Percentiles rank a stretch among this genome's conserved stretches.
These are phyloP conservation scores for Rotaria macrura DNA, from an alignment of 2,888 invertebrate species.

Conservation along the genomic window DNA sequence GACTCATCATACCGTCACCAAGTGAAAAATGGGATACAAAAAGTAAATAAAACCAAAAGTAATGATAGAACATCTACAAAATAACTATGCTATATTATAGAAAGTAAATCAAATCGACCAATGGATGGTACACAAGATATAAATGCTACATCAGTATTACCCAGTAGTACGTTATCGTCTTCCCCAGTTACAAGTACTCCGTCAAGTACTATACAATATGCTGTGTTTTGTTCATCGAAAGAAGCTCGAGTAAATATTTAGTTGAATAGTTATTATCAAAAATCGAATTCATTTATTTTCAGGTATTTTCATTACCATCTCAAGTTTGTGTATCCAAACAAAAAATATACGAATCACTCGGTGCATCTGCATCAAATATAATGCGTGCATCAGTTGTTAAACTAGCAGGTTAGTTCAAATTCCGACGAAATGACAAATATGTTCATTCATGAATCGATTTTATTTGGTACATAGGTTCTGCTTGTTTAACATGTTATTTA, in stretches of 20 bases:
- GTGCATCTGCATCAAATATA: not conserved
- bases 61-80: not conserved
- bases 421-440: no score
- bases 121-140: not conserved
- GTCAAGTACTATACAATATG: not conserved
- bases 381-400: not conserved
- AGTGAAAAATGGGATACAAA: conserved; percentile 19
- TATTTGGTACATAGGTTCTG: not conserved
- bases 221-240: not conserved
- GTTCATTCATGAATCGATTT: no score
- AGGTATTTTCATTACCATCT: conserved; percentile 83
- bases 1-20: conserved; percentile 62
- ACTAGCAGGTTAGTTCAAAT: not conserved
- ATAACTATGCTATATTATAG: not conserved
- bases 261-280: not conserved
- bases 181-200: not conserved
- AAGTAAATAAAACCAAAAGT: not conserved
- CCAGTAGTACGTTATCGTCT: not conserved
- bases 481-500: conserved; percentile 78
- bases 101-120: not conserved
- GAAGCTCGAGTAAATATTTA: not conserved
- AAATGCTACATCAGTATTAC: not conserved
- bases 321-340: conserved; percentile 85
- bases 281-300: conserved; percentile 42
- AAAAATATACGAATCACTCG: conserved; percentile 56